Conservation (phyloP, 2,113 vertebrate genomes). For the Bos taurus region ARS-UCD2.0 NC_037329.1:77534501-77535000, state of each 20-base stretch:
- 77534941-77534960: not conserved
- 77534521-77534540: too few relatives aligned
- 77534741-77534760: too few relatives aligned
- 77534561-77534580: not conserved
- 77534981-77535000: not conserved
- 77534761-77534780: too few relatives aligned
- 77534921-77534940: not conserved
- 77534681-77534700: too few relatives aligned
- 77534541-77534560: not conserved
- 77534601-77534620: not conserved
- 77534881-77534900: rapidly evolving
- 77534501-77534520: too few relatives aligned
- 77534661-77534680: too few relatives aligned
- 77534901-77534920: not conserved
- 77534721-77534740: too few relatives aligned
- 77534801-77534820: not conserved
- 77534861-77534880: rapidly evolving
- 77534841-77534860: rapidly evolving
- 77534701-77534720: too few relatives aligned
- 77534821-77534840: not conserved
- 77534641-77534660: not conserved
- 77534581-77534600: not conserved
- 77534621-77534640: not conserved
- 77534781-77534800: not conserved
- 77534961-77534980: not conserved